Conservation (phyloP, 2,797 vertebrate genomes). For the Furcifer pardalis region DNA sequence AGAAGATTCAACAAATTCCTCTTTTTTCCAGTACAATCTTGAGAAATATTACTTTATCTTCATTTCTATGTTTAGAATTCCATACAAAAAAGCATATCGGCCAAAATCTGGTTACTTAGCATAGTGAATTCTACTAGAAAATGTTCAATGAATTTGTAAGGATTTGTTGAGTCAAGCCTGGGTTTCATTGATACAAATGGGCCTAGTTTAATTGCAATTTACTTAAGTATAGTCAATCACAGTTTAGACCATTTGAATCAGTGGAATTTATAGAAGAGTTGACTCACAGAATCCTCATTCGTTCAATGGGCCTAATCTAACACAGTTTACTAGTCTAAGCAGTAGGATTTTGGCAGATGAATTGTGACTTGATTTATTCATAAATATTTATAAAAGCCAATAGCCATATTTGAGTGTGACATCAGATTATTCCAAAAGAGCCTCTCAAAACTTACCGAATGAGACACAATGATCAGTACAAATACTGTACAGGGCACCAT, state of each 20-base stretch:
- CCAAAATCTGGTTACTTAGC: too few relatives aligned
- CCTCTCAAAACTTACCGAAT: neutral
- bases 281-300: too few relatives aligned
- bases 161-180: too few relatives aligned
- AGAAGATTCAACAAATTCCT: conserved; percentile 10
- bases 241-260: too few relatives aligned
- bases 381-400: neutral
- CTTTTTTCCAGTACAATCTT: conserved; percentile 25
- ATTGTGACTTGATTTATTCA: neutral
- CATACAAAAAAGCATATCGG: neutral
- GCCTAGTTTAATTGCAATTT: too few relatives aligned
- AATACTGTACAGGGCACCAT: neutral
- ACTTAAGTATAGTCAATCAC: too few relatives aligned
- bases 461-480: neutral
- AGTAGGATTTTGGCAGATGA: neutral
- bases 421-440: neutral
- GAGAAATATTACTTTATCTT: neutral
- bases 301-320: neutral
- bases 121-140: too few relatives aligned
- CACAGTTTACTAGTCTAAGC: neutral
- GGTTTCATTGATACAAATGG: too few relatives aligned
- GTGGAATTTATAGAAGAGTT: too few relatives aligned
- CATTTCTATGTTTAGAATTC: neutral
- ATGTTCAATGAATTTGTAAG: too few relatives aligned
- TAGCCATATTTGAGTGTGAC: neutral